A percentile compares a stretch with the other conserved stretches of the same genome.
Evolutionary conservation across 2,888 invertebrate species (phyloP).

Genomic region (Odiellus spinosus): DNA sequence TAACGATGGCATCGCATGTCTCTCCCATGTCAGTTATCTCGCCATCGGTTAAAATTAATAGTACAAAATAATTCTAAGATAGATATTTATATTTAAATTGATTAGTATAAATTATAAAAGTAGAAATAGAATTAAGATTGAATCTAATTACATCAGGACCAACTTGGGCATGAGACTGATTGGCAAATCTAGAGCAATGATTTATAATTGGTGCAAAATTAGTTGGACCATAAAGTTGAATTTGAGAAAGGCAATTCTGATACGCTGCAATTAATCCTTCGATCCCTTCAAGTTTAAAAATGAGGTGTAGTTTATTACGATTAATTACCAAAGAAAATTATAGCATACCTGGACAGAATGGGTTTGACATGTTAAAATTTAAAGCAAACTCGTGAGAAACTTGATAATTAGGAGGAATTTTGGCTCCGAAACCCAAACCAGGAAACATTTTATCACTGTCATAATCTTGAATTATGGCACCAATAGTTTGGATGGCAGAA

Average conservation of each 20-base stretch:
- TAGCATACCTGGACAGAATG: not conserved
- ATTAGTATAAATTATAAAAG: no score
- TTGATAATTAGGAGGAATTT: constrained; percentile 34
- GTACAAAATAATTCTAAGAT: no score
- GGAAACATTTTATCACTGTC: constrained; percentile 38
- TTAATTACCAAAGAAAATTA: no score
- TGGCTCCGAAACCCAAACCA: constrained; percentile 39
- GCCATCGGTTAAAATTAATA: not conserved
- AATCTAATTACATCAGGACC: not conserved
- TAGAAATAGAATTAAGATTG: no score
- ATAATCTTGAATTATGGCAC: constrained; percentile 35
- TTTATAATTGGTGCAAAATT: constrained; percentile 29
- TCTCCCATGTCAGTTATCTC: not conserved
- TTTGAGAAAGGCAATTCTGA: constrained; percentile 24
- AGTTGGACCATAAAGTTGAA: constrained; percentile 30
- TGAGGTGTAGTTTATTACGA: no score
- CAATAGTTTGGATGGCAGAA: constrained; percentile 32
- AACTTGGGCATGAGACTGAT: constrained; percentile 22
- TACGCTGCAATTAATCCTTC: constrained; percentile 26
- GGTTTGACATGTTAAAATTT: constrained; percentile 10
- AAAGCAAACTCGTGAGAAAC: constrained; percentile 37
- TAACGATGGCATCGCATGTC: not conserved
- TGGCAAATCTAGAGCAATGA: constrained; percentile 28
- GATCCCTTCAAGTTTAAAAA: not conserved
- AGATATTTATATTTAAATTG: no score